Percentiles rank a stretch among this genome's conserved stretches.
Evolutionary conservation across 2,113 vertebrate species (phyloP).

Genomic region (Archocentrus centrarchus): DNA sequence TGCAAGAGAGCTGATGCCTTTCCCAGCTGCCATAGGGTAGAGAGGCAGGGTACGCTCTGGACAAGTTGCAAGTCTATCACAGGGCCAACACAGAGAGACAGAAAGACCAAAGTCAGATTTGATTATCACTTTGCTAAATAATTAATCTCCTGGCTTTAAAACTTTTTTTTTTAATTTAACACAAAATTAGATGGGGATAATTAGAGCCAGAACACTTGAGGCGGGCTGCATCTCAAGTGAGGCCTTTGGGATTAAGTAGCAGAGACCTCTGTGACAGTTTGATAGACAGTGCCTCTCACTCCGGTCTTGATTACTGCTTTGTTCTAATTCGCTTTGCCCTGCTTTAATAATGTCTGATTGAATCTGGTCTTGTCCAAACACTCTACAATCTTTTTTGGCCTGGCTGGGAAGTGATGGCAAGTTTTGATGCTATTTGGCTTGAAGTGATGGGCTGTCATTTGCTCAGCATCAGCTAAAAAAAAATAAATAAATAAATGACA

Average conservation of each 20-base stretch:
- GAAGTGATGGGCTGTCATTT: slow-evolving; percentile 18
- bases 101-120: background rate
- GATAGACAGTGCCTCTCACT: slow-evolving; percentile 19
- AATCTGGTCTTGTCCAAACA: slow-evolving; percentile 15
- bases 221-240: background rate
- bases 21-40: background rate
- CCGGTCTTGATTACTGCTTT: slow-evolving; percentile 20
- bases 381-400: background rate
- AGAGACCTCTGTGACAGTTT: slow-evolving; percentile 3
- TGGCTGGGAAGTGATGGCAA: background rate
- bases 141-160: background rate
- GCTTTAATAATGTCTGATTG: slow-evolving; percentile 6
- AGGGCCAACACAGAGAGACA: background rate
- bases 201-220: slow-evolving; percentile 6
- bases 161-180: background rate
- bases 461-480: background rate
- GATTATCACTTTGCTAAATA: background rate
- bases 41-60: rapidly evolving
- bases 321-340: slow-evolving; percentile 7
- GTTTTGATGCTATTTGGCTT: background rate
- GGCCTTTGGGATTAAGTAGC: slow-evolving; percentile 4
- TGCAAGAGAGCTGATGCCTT: background rate
- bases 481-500: background rate
- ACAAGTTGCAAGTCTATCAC: rapidly evolving
- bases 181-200: background rate